Base-by-base conservation (phyloP, 2,113 vertebrate species). In the Paramormyrops kingsleyae region DNA sequence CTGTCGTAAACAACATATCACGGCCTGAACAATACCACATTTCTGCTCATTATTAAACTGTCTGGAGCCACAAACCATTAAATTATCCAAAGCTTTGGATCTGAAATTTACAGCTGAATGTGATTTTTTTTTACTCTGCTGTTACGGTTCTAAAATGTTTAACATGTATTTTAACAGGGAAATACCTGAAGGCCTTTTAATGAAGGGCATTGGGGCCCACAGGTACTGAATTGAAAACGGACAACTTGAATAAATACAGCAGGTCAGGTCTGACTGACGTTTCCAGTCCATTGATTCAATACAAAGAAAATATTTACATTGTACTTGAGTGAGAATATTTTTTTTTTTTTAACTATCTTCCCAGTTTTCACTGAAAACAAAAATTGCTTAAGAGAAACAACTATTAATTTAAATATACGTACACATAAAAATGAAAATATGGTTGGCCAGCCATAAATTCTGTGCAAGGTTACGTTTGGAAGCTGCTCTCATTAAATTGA, bases 291-390 rank as follows among this genome's bases (percentile, higher is more conserved):
- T 47, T 70, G 87, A 31, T n/a, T 47, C 59, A 74, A 46, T 47
- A 88, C 62, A 88, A 88, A 74, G 62, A 74, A 47, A 74, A 70
- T 74, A 47, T 70, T 47, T 70, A 88, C 62, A 35, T 88, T 88
- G 87, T 31, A 46, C n/a, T 66, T n/a, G 53, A 88, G 21, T 31
- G 8, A n/a, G 21, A 9, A 49, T 47, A n/a, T 10, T 17, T 39
- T 39, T 35, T 1, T 35, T 35, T 50, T 88, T 70, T 42, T 13
- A 24, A 42, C 9, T 70, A 21, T 46, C 13, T 49, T 74, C 19
- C 42, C 2, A 31, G 59, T 87, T 49, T 24, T 31, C 49, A 53
- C 3, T 87, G 46, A 87, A 35, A 52, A 87, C 24, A 87, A 42
- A 87, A 87, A 87, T 42, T 44, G 50, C 50, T 87, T 59, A 39